Evolutionary conservation across 2,113 vertebrate genomes (phyloP), one percentile per base, ranked within the genome.

Genomic region (Terrapene triunguis): DNA sequence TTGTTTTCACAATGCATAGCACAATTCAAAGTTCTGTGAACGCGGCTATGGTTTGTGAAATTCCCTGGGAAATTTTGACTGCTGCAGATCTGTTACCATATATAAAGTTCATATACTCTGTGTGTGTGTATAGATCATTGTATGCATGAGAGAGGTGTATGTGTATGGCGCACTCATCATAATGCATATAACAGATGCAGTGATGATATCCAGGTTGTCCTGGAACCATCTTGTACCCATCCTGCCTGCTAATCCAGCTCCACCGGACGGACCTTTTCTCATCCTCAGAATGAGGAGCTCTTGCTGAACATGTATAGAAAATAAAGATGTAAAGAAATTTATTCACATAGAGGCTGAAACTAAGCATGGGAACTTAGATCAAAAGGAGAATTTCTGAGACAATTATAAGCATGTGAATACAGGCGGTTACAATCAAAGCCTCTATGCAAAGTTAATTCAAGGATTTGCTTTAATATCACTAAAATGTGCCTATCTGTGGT

Each of bases 181-280:
- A 65, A 82, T 50, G 44, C 72, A 82, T 90, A 50, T 12, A 55
- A 97, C 27, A 47, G 59, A 29, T 17, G n/a, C n/a, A 65, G 65
- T 90, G 96, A 79, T 83, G 79, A 2, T 94, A 74, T 79, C 80
- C 85, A 62, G 54, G 42, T 88, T 85, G 81, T 50, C 62, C 29
- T 47, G 84, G 84, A 92, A 76, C 92, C n/a, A 5, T 44, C 50
- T 85, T 95, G 83, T 96, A 92, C 74, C 93, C 76, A 76, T 76
- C 47, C 35, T 87, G 74, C 82, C 94, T 81, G 93, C 92, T 88
- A 81, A 92, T 96, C 92, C 93, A 93, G 42, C 87, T 82, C 79
- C 93, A 88, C 80, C 90, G 87, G 84, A 93, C 90, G 88, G 90
- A 19, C 21, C 54, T 82, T 92, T 94, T 74, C 62, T 88, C 54